Evolutionary conservation across 2,888 invertebrate genomes (phyloP), one percentile per base, ranked within the genome.

Genomic region (Hyles lineata): DNA sequence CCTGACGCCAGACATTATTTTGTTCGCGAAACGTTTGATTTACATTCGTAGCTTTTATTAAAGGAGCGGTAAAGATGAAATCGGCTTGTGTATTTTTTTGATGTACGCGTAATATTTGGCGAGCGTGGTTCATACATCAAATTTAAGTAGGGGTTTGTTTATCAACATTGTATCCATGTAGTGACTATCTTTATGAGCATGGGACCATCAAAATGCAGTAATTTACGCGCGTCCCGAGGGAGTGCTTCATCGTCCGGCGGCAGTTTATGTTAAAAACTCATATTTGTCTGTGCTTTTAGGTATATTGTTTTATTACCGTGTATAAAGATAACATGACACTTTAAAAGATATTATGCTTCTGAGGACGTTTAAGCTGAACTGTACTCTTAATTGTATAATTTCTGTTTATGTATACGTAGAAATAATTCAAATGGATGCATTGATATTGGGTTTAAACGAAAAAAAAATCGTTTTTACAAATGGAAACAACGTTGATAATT

Each of bases 131-230:
- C 81, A 85, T 85, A 83, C 81, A 84, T 87, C 87, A 87, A 81
- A 84, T 83, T 85, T 86, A 84, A 86, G 83, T 82, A 80, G 79
- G 79, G 78, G 83, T 82, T 82, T 85, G 83, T 87, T 85, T 87
- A 86, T 87, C 86, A 87, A 85, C 84, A 83, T 82, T 83, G 80
- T 84, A 81, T 83, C 82, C 81, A 79, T 81, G 78, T 78, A 78
- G 78, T 77, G 81, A 81, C 82, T 84, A 87, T 87, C 85, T 85
- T 85, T 85, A 85, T 83, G 83, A 77, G 72, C 79, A 80, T 79
- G 78, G 81, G 82, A 80, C 79, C 78, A 80, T 83, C 80, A 81
- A 67, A 81, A 78, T 79, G 76, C 76, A 81, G 79, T 82, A 80
- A 84, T 85, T 84, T 85, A 83, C 82, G 79, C 79, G 63, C 77